Percentiles rank a stretch among this genome's conserved stretches.
Conservation (phyloP, 1,140 invertebrate species). For the Steinernema feltiae region DNA sequence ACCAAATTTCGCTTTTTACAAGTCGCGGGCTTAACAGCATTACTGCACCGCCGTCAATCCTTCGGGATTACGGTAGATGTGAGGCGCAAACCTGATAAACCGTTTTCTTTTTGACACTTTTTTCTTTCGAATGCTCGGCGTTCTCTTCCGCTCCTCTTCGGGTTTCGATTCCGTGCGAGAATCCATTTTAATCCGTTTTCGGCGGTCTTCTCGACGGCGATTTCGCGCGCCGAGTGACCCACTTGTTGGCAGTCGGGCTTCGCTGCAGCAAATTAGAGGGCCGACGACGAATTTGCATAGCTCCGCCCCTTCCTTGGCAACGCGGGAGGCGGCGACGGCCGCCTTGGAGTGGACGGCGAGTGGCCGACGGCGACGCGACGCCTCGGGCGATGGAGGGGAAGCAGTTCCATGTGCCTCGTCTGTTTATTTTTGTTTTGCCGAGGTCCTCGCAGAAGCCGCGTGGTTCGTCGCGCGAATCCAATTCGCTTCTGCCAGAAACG, state of each 20-base stretch:
- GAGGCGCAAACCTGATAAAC: too few species aligned
- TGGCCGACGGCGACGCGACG: too few species aligned
- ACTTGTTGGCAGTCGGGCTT: slow-evolving; percentile 8
- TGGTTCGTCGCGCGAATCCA: not conserved
- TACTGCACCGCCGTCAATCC: too few species aligned
- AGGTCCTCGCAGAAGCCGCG: too few species aligned
- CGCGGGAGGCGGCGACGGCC: not conserved
- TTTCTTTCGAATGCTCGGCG: too few species aligned
- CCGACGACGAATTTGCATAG: slow-evolving; percentile 1
- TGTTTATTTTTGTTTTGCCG: slow-evolving; percentile 13
- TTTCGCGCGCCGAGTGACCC: slow-evolving; percentile 8
- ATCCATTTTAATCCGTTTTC: slow-evolving; percentile 5
- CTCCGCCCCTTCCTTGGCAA: slow-evolving; percentile 6
- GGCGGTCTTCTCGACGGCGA: not conserved
- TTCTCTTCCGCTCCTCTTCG: too few species aligned
- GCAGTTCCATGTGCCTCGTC: not conserved
- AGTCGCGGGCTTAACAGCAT: too few species aligned
- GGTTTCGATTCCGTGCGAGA: not conserved
- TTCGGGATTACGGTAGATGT: too few species aligned
- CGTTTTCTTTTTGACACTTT: too few species aligned
- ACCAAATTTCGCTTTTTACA: too few species aligned
- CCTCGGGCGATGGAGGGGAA: too few species aligned
- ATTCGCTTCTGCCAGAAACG: not conserved
- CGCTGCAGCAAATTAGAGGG: not conserved
- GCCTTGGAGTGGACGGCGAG: not conserved